These are phyloP conservation scores for Tragelaphus scriptus DNA, from an alignment of 2,113 vertebrate species.

Conservation along the genomic window DNA sequence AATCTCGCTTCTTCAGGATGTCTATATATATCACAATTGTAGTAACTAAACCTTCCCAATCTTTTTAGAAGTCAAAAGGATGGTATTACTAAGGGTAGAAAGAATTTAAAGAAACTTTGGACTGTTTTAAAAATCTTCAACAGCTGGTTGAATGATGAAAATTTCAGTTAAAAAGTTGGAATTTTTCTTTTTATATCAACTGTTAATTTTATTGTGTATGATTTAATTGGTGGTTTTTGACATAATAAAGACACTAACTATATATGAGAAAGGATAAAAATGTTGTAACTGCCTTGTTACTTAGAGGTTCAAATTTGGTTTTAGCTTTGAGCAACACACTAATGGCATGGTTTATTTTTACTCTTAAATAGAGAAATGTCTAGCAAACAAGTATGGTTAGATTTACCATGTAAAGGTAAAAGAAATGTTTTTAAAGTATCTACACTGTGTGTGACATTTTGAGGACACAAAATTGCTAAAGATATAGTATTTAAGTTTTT, in stretches of 20 bases:
- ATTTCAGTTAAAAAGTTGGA: not conserved
- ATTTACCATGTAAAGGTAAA: constrained; percentile 11
- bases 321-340: not conserved
- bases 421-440: not conserved
- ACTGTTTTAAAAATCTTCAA: not conserved
- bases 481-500: not conserved
- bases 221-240: not conserved
- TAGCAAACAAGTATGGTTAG: not conserved
- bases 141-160: not conserved
- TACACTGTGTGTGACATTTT: not conserved
- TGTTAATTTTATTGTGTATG: not conserved
- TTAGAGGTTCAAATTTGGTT: constrained; percentile 5
- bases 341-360: constrained; percentile 25
- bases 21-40: not conserved
- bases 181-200: constrained; percentile 6
- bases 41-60: constrained; percentile 18
- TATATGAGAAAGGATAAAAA: not conserved
- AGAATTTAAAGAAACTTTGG: constrained; percentile 15
- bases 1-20: not conserved
- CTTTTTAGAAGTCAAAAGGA: not conserved
- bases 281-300: not conserved
- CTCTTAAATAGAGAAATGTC: not conserved
- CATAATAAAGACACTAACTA: not conserved
- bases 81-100: not conserved
- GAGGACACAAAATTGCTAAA: not conserved